These are phyloP conservation scores for Acronicta leporina DNA, from an alignment of 2,888 invertebrate species.

Conservation along the genomic window DNA sequence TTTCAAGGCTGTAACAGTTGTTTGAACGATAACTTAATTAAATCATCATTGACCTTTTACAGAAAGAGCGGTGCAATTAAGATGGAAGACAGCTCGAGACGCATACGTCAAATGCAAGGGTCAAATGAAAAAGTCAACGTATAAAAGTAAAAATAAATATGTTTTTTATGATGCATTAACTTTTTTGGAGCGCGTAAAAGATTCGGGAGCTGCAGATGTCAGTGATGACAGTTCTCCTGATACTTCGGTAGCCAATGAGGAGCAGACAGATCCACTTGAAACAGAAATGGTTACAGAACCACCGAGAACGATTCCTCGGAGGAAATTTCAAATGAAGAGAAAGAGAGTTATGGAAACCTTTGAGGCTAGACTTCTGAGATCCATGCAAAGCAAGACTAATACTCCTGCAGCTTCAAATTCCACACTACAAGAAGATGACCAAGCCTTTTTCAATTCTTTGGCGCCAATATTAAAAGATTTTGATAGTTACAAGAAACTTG, in stretches of 20 bases:
- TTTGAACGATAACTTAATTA: too few species aligned
- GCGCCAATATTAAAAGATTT: slow-evolving; percentile 27
- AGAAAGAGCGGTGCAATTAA: slow-evolving; percentile 28
- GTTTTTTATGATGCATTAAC: slow-evolving; percentile 15
- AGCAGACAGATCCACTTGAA: neutral
- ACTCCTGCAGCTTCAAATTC: neutral
- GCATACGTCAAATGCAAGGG: slow-evolving; percentile 33
- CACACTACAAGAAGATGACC: slow-evolving; percentile 18
- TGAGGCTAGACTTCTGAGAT: slow-evolving; percentile 13
- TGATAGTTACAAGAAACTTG: slow-evolving; percentile 25
- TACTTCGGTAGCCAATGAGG: neutral
- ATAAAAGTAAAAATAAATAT: slow-evolving; percentile 13
- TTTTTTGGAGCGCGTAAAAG: slow-evolving; percentile 21
- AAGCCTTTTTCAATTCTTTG: slow-evolving; percentile 32
- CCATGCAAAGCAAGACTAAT: slow-evolving; percentile 1
- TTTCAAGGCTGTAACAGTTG: too few species aligned
- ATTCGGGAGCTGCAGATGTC: neutral
- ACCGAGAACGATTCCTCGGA: neutral
- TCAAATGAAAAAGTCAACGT: slow-evolving; percentile 5
- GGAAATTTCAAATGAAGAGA: neutral
- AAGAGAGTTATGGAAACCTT: slow-evolving; percentile 20
- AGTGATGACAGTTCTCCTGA: slow-evolving; percentile 9
- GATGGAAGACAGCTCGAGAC: slow-evolving; percentile 40
- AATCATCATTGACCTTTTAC: slow-evolving; percentile 3
- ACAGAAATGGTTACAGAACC: neutral